Base-by-base conservation (phyloP, 2,797 vertebrate genomes). In the Dendrocincla fuliginosa region DNA sequence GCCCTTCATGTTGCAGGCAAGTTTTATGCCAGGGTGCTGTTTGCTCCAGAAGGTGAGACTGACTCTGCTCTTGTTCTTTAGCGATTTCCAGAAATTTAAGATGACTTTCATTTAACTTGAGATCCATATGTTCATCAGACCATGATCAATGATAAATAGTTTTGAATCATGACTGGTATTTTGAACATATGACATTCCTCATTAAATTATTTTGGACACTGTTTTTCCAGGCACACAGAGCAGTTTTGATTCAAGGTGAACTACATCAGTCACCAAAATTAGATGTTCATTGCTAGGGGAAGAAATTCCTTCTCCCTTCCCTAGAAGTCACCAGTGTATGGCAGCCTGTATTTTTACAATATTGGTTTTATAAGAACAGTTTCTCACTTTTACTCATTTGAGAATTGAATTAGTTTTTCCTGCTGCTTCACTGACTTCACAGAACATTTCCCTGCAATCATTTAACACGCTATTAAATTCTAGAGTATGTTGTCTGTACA, bases 381-480 rank as follows among this genome's bases (percentile, higher is more conserved):
- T 97, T 96, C 95, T 97, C 94, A 90, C 94, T 97, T 98, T 96
- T 96, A 97, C 94, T 97, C 97, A 95, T 98, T 98, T 98, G 97
- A 96, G 96, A 98, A 98, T 97, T 98, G 97, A 98, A 98, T 98
- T 98, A 98, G 96, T 94, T 97, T 95, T 93, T 96, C 95, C 97
- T 93, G 95, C 97, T 96, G 97, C 97, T 97, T 97, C 96, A 86
- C 89, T 98, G 96, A 95, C 97, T 98, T 98, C 98, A 98, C 97
- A 98, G 98, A 98, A 98, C 98, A 98, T 98, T 98, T 98, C 96
- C 97, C 96, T 63, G 95, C 97, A 97, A 98, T 98, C 98, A 97
- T 98, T 98, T 98, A 98, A 98, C 98, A 98, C 96, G 39, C 97
- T 98, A 98, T 98, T 98, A 98, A 97, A 97, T 97, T 90, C 97